These are phyloP conservation scores for Phrixothrix hirtus DNA, from an alignment of 2,888 invertebrate species.

Conservation along the genomic window DNA sequence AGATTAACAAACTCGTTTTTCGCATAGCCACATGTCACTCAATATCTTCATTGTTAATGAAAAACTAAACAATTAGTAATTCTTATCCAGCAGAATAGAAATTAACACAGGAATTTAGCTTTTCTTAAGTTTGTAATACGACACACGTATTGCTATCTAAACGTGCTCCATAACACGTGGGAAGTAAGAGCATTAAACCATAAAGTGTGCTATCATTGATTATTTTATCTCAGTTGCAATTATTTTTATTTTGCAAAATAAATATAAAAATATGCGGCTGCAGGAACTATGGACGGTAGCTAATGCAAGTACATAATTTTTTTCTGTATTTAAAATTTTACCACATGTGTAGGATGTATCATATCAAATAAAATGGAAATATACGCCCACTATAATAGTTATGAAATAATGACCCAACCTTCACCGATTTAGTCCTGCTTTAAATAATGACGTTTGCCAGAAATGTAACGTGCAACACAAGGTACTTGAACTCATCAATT, in stretches of 20 bases:
- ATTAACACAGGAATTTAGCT: constrained; percentile 7
- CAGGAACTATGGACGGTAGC: no score
- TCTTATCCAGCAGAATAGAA: not conserved
- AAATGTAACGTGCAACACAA: not conserved
- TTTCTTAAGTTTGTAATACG: constrained; percentile 5
- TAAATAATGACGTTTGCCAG: not conserved
- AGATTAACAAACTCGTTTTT: constrained; percentile 2
- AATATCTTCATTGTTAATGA: not conserved
- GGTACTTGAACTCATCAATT: not conserved
- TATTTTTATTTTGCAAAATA: constrained; percentile 12
- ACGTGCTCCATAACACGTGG: constrained; percentile 21
- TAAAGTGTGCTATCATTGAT: constrained; percentile 17
- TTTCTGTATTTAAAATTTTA: no score
- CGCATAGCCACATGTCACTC: not conserved
- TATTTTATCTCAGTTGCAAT: constrained; percentile 2
- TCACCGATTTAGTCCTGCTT: not conserved
- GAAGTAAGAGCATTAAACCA: constrained; percentile 24
- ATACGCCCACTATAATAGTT: not conserved
- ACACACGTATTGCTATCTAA: constrained; percentile 15
- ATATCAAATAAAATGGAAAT: not conserved
- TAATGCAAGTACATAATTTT: no score
- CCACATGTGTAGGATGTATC: no score
- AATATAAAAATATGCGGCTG: no score
- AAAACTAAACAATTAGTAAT: not conserved
- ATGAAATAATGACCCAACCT: not conserved